Base-by-base conservation (phyloP, 2,797 vertebrate genomes). In the Sebastes matsubarae region DNA sequence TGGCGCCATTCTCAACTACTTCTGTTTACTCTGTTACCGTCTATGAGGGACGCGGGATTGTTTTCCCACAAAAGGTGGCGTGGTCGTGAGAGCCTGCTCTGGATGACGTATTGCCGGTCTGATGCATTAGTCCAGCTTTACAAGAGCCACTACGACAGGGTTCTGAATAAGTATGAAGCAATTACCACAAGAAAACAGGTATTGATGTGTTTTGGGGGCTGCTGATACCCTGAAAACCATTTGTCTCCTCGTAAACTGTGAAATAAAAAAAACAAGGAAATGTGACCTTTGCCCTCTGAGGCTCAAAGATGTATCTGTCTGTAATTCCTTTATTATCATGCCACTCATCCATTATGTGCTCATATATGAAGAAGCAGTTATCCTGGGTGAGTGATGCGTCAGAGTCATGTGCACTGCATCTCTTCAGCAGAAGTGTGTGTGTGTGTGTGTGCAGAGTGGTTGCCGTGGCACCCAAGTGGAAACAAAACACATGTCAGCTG, bases 401-500 rank as follows among this genome's bases (percentile, higher is more conserved):
- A 12, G 32, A 81, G 78, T 88, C 82, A 63, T 71, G 73, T 88
- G 77, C 14, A 3, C 72, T 59, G 85, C 80, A 82, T 91, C 75
- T 77, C 68, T 52, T 87, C 68, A 77, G 70, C 74, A 69, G 67
- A 74, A 65, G 72, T 68, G 69, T 30, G 70, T 75, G 66, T 42
- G 82, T 54, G 71, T 38, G 71, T 74, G 72, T 42, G 63, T 55
- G 46, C 30, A 3, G 75, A 81, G 68, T 55, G 79, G 83, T 91
- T 89, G 76, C 87, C 36, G 64, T 90, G 75, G 83, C 77, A 87
- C 81, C 76, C 57, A 7, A 63, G 71, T 82, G 80, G 85, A 92
- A 91, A 94, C 73, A 86, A 89, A 92, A 84, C 93, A 94, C 86
- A 95, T 95, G 93, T 93, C 71, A 81, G 88, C 83, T 64, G 59